phyloP scores from a whole-genome alignment of 2,888 invertebrate genomes.

The Tenodera sinensis region DNA sequence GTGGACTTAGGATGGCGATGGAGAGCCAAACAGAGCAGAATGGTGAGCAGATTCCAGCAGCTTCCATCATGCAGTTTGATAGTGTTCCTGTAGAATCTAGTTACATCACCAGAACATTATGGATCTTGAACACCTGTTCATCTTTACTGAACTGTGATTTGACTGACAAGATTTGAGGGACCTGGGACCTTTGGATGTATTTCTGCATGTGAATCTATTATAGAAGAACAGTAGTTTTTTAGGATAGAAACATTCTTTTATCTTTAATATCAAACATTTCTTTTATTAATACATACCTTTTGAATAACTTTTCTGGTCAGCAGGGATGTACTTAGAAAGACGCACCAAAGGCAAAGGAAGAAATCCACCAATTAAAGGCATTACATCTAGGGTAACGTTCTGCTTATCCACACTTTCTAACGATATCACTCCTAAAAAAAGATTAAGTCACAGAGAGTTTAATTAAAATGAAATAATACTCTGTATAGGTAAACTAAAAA shows the following conservation, averaged over 20 bases:
- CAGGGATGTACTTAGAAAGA: constrained; percentile 85
- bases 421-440: constrained; percentile 60
- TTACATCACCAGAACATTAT: too few relatives aligned
- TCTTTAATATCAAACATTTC: background rate
- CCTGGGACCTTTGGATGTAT: too few relatives aligned
- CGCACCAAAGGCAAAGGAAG: constrained; percentile 84
- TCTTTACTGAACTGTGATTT: too few relatives aligned
- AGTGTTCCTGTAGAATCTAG: too few relatives aligned
- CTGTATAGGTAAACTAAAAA: background rate
- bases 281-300: constrained; percentile 17
- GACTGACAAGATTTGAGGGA: too few relatives aligned
- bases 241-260: background rate
- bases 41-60: too few relatives aligned
- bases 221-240: too few relatives aligned
- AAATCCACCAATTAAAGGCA: constrained; percentile 89
- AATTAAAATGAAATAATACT: background rate
- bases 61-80: too few relatives aligned
- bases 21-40: too few relatives aligned
- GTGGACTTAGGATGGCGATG: too few relatives aligned
- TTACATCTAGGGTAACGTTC: constrained; percentile 79
- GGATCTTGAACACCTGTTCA: too few relatives aligned
- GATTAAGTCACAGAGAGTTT: background rate
- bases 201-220: too few relatives aligned
- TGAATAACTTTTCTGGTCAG: constrained; percentile 48
- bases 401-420: constrained; percentile 64